A percentile compares a stretch with the other conserved stretches of the same genome.
phyloP scores from a whole-genome alignment of 2,888 invertebrate genomes.

The Dryobota labecula region DNA sequence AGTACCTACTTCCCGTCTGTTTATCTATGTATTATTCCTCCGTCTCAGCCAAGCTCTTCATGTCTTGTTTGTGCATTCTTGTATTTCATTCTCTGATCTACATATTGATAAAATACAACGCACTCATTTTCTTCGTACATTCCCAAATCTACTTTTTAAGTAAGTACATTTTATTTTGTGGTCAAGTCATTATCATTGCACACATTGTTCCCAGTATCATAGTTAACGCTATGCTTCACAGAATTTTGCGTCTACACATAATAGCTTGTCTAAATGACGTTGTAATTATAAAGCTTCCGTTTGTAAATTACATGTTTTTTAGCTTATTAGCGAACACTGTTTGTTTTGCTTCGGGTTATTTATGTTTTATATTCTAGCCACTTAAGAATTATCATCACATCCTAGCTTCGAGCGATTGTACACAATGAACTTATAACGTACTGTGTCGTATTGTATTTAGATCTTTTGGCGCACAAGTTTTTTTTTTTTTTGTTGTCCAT shows the following conservation, averaged over 20 bases:
- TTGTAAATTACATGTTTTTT: slow-evolving; percentile 65
- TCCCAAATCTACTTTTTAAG: not conserved
- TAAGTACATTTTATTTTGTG: not conserved
- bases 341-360: slow-evolving; percentile 51
- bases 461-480: not conserved
- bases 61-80: not conserved
- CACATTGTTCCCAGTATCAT: slow-evolving; percentile 32
- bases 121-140: not conserved
- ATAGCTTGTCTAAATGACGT: slow-evolving; percentile 50
- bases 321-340: slow-evolving; percentile 56
- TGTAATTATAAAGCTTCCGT: slow-evolving; percentile 66
- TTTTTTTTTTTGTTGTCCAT: too few species aligned
- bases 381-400: slow-evolving; percentile 31
- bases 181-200: not conserved
- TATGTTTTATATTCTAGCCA: slow-evolving; percentile 28
- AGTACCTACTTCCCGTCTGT: not conserved
- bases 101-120: not conserved
- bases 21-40: not conserved
- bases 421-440: too few species aligned
- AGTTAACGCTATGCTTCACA: slow-evolving; percentile 36
- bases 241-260: slow-evolving; percentile 18
- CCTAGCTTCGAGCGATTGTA: not conserved
- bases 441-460: not conserved
- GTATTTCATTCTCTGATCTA: not conserved
- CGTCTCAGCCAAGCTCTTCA: not conserved